Percentiles rank a stretch among this genome's conserved stretches.
These are phyloP conservation scores for Mastomys coucha DNA, from an alignment of 2,113 vertebrate genomes.

Conservation along the genomic window DNA sequence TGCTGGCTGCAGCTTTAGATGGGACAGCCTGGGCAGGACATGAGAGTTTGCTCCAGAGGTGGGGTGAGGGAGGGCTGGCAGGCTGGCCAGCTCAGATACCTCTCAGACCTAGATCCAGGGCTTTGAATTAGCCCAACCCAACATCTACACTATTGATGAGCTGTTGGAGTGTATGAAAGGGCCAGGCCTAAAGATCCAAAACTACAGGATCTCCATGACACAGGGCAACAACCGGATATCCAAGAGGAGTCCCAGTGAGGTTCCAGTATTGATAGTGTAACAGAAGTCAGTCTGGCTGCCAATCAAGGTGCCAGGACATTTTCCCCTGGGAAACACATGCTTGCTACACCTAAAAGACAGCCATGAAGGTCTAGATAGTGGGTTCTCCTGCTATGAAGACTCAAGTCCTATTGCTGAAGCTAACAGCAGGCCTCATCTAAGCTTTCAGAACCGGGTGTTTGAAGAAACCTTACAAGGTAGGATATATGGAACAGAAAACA, in stretches of 20 bases:
- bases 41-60: neutral
- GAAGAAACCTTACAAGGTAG: neutral
- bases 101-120: neutral
- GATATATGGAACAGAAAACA: neutral
- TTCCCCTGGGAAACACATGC: neutral
- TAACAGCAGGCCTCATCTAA: neutral
- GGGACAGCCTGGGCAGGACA: neutral
- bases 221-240: neutral
- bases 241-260: neutral
- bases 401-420: neutral
- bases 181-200: neutral
- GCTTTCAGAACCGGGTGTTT: neutral
- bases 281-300: neutral
- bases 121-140: neutral
- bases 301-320: neutral
- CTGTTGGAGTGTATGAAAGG: neutral
- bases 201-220: neutral
- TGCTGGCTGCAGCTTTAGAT: neutral
- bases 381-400: neutral
- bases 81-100: neutral
- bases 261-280: neutral
- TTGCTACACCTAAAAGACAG: neutral
- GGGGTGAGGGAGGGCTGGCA: neutral
- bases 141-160: neutral
- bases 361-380: neutral